Conservation (phyloP, 2,888 invertebrate genomes). For the Aelia acuminata region DNA sequence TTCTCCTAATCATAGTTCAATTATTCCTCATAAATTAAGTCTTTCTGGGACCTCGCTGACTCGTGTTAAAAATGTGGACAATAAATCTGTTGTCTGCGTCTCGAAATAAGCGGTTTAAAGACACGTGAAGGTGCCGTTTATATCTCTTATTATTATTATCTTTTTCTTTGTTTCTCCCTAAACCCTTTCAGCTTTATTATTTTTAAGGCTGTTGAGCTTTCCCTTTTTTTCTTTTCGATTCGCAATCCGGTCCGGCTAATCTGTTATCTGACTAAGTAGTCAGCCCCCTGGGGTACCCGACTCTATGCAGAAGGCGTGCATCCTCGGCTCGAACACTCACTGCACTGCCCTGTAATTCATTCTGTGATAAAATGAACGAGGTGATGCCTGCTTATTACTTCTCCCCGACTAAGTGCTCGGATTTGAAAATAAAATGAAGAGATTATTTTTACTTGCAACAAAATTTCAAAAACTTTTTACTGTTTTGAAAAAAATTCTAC, state of each 20-base stretch:
- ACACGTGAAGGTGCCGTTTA: constrained; percentile 53
- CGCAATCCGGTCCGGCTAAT: constrained; percentile 1
- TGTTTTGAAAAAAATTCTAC: no score
- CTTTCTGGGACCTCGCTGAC: constrained; percentile 55
- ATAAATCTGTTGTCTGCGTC: constrained; percentile 32
- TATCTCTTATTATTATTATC: constrained; percentile 11
- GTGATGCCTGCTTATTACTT: background rate
- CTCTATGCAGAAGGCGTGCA: background rate
- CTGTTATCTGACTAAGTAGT: constrained; percentile 5
- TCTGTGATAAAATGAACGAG: background rate
- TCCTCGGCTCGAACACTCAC: background rate
- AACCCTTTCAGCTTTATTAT: background rate
- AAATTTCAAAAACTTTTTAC: background rate
- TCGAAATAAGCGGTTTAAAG: constrained; percentile 50
- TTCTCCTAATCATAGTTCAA: constrained; percentile 56
- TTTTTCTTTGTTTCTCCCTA: constrained; percentile 14
- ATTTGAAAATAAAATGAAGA: constrained; percentile 9
- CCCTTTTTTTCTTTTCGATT: constrained; percentile 8
- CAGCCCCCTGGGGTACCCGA: background rate
- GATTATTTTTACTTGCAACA: constrained; percentile 1
- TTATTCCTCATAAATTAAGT: constrained; percentile 56
- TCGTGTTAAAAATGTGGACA: constrained; percentile 55
- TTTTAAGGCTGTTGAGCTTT: constrained; percentile 22
- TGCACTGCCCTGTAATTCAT: background rate
- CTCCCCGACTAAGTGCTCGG: background rate